phyloP scores from a whole-genome alignment of 1,140 invertebrate species.

The Drosophila sp. region DNA sequence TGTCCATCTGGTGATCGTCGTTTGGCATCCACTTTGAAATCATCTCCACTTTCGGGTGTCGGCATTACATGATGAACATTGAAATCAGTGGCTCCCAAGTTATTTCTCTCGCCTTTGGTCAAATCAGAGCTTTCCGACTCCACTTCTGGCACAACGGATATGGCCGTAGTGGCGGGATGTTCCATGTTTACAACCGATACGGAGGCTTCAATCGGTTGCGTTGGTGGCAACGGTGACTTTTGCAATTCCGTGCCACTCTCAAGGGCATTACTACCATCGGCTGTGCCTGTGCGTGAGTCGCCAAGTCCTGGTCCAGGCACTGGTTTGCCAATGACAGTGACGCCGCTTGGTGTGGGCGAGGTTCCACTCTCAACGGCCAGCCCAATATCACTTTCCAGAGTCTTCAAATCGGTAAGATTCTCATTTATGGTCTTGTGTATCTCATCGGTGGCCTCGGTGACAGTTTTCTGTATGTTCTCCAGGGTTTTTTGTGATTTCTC shows the following conservation, averaged over 20 bases:
- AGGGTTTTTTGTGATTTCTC: constrained; percentile 71
- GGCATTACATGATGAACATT: constrained; percentile 43
- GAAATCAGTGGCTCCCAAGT: constrained; percentile 35
- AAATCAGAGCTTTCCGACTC: constrained; percentile 70
- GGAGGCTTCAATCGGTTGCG: constrained; percentile 76
- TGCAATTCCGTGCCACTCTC: constrained; percentile 40
- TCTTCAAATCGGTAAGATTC: constrained; percentile 75
- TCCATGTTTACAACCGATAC: constrained; percentile 72
- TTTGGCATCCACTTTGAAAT: constrained; percentile 72
- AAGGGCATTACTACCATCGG: constrained; percentile 59
- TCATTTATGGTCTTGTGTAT: constrained; percentile 79
- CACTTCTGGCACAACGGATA: constrained; percentile 68
- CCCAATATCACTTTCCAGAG: constrained; percentile 67
- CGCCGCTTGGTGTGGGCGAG: constrained; percentile 62
- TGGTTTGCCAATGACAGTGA: constrained; percentile 54
- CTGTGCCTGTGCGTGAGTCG: constrained; percentile 62
- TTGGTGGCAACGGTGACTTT: constrained; percentile 73
- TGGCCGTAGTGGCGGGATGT: constrained; percentile 29
- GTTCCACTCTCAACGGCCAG: constrained; percentile 33
- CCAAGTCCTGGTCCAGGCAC: constrained; percentile 28
- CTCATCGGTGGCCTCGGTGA: constrained; percentile 73
- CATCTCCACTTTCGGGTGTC: constrained; percentile 44
- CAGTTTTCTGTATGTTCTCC: constrained; percentile 72
- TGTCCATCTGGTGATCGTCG: constrained; percentile 75
- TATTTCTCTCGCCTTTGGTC: constrained; percentile 5